Conservation (phyloP, 2,113 vertebrate genomes). For the Melanerpes aurifrons region DNA sequence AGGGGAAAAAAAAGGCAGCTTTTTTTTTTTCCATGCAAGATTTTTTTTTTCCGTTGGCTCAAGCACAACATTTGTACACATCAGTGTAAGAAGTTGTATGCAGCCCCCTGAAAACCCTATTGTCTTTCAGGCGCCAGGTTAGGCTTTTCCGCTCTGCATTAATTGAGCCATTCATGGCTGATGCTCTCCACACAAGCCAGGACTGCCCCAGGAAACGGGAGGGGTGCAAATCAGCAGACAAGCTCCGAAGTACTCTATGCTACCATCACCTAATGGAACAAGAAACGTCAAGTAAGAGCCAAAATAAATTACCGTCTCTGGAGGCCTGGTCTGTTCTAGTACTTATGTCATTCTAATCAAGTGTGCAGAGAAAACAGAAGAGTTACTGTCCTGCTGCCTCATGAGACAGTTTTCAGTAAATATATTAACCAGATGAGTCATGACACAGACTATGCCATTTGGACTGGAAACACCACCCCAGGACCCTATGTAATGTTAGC, state of each 20-base stretch:
- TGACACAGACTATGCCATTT: slow-evolving; percentile 25
- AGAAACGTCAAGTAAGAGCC: slow-evolving; percentile 17
- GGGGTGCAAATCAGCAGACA: slow-evolving; percentile 13
- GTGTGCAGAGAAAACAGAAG: slow-evolving; percentile 31
- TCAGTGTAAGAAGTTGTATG: not conserved
- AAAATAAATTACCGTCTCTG: slow-evolving; percentile 49
- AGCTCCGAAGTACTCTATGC: slow-evolving; percentile 5
- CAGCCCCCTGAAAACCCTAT: not conserved
- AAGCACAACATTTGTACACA: slow-evolving; percentile 1
- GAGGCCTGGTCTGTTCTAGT: slow-evolving; percentile 42
- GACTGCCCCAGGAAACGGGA: slow-evolving; percentile 30
- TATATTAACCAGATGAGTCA: slow-evolving; percentile 65
- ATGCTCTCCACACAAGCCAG: not conserved
- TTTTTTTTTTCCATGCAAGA: not conserved
- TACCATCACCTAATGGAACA: slow-evolving; percentile 33
- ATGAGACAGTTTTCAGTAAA: slow-evolving; percentile 45
- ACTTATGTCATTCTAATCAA: slow-evolving; percentile 65
- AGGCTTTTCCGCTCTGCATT: slow-evolving; percentile 12
- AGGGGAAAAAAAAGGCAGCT: not conserved
- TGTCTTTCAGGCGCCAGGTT: slow-evolving; percentile 27
- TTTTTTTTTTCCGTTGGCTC: slow-evolving; percentile 1
- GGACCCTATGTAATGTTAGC: not conserved
- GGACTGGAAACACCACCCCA: slow-evolving; percentile 40
- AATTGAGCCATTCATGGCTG: slow-evolving; percentile 12
- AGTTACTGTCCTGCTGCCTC: slow-evolving; percentile 51